These are phyloP conservation scores for Strigamia transsilvanica DNA, from an alignment of 2,888 invertebrate species.

Conservation along the genomic window DNA sequence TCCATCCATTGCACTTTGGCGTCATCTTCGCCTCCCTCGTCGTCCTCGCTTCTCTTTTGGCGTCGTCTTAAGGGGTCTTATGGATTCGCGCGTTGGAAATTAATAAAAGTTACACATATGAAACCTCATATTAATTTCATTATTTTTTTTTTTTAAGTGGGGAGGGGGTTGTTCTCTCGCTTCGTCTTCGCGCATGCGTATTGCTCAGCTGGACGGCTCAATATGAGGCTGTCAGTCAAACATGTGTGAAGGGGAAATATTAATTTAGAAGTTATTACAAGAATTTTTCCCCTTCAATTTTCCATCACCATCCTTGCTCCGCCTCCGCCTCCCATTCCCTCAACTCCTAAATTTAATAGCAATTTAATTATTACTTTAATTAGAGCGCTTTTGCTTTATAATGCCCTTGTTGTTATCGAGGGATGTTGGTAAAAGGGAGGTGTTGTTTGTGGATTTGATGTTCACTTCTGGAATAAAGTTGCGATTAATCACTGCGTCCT, in stretches of 20 bases:
- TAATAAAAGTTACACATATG: conserved; percentile 53
- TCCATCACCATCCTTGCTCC: neutral
- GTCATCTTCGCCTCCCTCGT: too few species aligned
- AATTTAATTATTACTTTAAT: conserved; percentile 55
- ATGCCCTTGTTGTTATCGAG: conserved; percentile 49
- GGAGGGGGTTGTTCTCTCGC: conserved; percentile 2
- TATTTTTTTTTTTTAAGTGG: neutral
- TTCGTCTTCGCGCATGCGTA: conserved; percentile 28
- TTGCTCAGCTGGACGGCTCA: conserved; percentile 53
- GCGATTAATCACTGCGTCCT: neutral
- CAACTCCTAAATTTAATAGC: conserved; percentile 53
- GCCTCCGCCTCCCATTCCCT: neutral
- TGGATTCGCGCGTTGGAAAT: conserved; percentile 49
- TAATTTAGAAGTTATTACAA: conserved; percentile 54
- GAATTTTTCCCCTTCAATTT: conserved; percentile 52
- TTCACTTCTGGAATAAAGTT: conserved; percentile 13
- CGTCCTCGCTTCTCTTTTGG: too few species aligned
- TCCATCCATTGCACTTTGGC: conserved; percentile 43
- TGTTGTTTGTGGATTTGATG: conserved; percentile 45
- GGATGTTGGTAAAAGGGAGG: conserved; percentile 48
- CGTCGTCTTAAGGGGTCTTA: conserved; percentile 19
- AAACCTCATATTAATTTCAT: conserved; percentile 55
- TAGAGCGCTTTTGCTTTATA: conserved; percentile 51
- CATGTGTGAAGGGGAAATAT: conserved; percentile 54
- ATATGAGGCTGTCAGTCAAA: conserved; percentile 53